A percentile compares a stretch with the other conserved stretches of the same genome.
Evolutionary conservation across 2,797 vertebrate species (phyloP).

Genomic region (Hirundo rustica): DNA sequence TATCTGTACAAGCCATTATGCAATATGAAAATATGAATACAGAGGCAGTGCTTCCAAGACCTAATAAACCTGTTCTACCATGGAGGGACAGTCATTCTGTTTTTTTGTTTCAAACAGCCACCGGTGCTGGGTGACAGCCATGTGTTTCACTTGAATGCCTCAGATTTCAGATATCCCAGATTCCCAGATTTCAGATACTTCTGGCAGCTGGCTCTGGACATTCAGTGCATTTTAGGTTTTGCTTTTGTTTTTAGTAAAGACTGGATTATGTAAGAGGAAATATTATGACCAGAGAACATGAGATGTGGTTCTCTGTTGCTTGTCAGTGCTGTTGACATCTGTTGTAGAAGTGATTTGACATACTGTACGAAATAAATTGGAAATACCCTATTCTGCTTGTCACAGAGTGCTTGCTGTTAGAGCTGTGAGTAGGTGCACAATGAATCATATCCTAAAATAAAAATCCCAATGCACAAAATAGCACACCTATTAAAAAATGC

Average conservation of each 20-base stretch:
- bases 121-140: too few relatives aligned
- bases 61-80: neutral
- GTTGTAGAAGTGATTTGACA: neutral
- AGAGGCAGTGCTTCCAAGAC: neutral
- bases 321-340: neutral
- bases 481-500: neutral
- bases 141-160: neutral
- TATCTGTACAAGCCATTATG: neutral
- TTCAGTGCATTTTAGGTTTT: neutral
- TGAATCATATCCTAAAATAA: conserved; percentile 6
- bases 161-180: neutral
- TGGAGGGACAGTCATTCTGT: neutral
- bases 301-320: neutral
- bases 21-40: neutral
- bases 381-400: neutral
- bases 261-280: neutral
- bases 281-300: neutral
- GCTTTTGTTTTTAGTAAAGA: neutral
- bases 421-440: neutral
- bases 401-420: neutral
- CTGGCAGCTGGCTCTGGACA: neutral
- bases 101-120: neutral
- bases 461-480: neutral
- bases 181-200: neutral
- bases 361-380: neutral